A percentile compares a stretch with the other conserved stretches of the same genome.
phyloP scores from a whole-genome alignment of 1,140 invertebrate genomes.

The Eueides isabella region DNA sequence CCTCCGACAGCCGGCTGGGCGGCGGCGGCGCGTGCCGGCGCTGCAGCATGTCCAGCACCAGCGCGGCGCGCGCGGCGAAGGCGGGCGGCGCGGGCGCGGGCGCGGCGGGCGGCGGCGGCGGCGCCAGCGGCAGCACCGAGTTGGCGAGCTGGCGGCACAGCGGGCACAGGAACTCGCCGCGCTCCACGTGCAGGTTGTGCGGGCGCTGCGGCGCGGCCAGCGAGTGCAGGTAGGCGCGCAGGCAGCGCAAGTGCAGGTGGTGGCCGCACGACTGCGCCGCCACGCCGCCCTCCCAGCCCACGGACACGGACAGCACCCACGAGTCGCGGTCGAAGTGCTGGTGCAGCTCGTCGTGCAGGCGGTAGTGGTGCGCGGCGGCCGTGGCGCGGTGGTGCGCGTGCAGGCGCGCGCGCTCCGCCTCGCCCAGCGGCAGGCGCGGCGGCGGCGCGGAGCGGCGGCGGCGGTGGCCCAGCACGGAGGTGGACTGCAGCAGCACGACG shows the following conservation, averaged over 20 bases:
- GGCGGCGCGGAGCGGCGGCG: slow-evolving; percentile 77
- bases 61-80: slow-evolving; percentile 52
- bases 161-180: slow-evolving; percentile 96
- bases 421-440: slow-evolving; percentile 66
- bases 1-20: slow-evolving; percentile 87
- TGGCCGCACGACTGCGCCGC: slow-evolving; percentile 98
- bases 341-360: slow-evolving; percentile 86
- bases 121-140: slow-evolving; percentile 93
- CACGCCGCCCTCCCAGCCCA: slow-evolving; percentile 96
- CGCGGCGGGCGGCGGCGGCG: slow-evolving; percentile 88
- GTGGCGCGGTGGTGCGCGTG: slow-evolving; percentile 85
- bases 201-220: slow-evolving; percentile 89
- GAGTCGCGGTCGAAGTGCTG: slow-evolving; percentile 90
- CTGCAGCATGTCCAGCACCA: slow-evolving; percentile 76
- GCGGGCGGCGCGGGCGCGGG: slow-evolving; percentile 82
- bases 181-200: slow-evolving; percentile 88
- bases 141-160: slow-evolving; percentile 97
- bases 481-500: slow-evolving; percentile 93
- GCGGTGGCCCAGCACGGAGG: slow-evolving; percentile 91
- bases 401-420: slow-evolving; percentile 84
- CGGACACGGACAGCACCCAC: slow-evolving; percentile 92
- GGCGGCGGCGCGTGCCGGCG: slow-evolving; percentile 85
- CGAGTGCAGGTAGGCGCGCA: slow-evolving; percentile 93
- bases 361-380: slow-evolving; percentile 86
- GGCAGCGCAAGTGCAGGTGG: slow-evolving; percentile 96